Evolutionary conservation across 1,140 invertebrate genomes (phyloP), one percentile per base, ranked within the genome.

Genomic region (Drosophila asahinai): DNA sequence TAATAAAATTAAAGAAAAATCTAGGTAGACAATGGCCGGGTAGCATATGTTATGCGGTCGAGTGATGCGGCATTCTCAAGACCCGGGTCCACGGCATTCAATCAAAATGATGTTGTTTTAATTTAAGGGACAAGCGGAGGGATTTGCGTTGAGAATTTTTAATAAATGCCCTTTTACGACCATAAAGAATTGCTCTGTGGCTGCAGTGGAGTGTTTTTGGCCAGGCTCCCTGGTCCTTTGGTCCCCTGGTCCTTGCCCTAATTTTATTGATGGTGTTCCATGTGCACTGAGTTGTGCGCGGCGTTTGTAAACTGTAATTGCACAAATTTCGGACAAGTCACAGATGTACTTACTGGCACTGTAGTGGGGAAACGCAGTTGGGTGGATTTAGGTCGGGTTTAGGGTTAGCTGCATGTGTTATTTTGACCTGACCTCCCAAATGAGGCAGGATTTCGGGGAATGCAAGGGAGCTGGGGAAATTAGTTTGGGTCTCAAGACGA

Each of bases 31-130:
- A 76, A 66, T 17, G 54, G n/a, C 48, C 17, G 30, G 57, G 62
- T 65, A 86, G 81, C 86, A 90, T 90, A 90, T 90, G 86, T 82
- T 86, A 72, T 78, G 83, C 65, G 84, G 81, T 89, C 54, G 66
- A 72, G 66, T 27, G 51, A 66, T 68, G 62, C 61, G 55, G 62
- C 43, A 66, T 52, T 76, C 74, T 59, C 43, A 54, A 70, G 48
- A 45, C 62, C 45, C 74, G 38, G 52, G 49, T 38, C 67, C 65
- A 52, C 58, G 65, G 76, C 66, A 80, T 90, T 90, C 86, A 86
- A 84, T 90, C 81, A 90, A 82, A 86, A 90, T 90, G 79, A 90
- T 90, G 86, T 90, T 90, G 76, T 90, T 90, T 90, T 90, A 90
- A 90, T 90, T 90, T 79, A 73, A 48, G 68, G 80, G 77, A 68